Conservation (phyloP, 2,888 invertebrate genomes). For the Microctonus aethiopoides region DNA sequence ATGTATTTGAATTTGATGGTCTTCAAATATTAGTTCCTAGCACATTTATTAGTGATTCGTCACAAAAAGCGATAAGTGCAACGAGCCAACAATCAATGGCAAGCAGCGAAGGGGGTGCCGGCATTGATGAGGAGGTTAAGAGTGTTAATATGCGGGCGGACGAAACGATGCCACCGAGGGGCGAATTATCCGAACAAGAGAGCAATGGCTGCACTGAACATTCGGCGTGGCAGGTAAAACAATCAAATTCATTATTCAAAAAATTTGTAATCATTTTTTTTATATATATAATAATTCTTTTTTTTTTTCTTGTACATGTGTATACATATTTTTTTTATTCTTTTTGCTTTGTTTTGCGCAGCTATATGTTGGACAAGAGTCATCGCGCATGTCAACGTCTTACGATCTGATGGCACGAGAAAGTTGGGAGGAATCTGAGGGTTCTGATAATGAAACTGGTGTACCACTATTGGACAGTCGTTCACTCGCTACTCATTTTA, state of each 20-base stretch:
- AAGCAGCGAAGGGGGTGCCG: slow-evolving; percentile 62
- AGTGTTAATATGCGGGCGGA: slow-evolving; percentile 84
- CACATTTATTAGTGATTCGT: slow-evolving; percentile 65
- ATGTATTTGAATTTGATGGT: slow-evolving; percentile 70
- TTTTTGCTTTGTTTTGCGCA: slow-evolving; percentile 37
- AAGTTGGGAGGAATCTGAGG: slow-evolving; percentile 76
- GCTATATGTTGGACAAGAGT: slow-evolving; percentile 72
- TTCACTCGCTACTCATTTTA: slow-evolving; percentile 64
- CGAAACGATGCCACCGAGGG: slow-evolving; percentile 88
- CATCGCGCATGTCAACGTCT: slow-evolving; percentile 69
- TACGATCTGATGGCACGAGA: slow-evolving; percentile 77
- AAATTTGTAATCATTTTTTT: slow-evolving; percentile 3
- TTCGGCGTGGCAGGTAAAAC: slow-evolving; percentile 81
- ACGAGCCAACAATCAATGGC: slow-evolving; percentile 65
- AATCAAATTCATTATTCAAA: slow-evolving; percentile 19
- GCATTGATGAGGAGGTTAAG: slow-evolving; percentile 64
- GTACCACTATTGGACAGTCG: slow-evolving; percentile 63
- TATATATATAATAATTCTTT: background rate
- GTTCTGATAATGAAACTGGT: slow-evolving; percentile 71
- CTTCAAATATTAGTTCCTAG: slow-evolving; percentile 65
- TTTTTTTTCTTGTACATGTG: too few species aligned
- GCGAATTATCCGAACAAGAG: slow-evolving; percentile 88
- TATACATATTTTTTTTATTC: background rate
- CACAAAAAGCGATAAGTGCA: slow-evolving; percentile 64
- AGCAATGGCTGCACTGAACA: slow-evolving; percentile 85